phyloP scores from a whole-genome alignment of 2,797 vertebrate genomes.

The Pelobates cultripes region DNA sequence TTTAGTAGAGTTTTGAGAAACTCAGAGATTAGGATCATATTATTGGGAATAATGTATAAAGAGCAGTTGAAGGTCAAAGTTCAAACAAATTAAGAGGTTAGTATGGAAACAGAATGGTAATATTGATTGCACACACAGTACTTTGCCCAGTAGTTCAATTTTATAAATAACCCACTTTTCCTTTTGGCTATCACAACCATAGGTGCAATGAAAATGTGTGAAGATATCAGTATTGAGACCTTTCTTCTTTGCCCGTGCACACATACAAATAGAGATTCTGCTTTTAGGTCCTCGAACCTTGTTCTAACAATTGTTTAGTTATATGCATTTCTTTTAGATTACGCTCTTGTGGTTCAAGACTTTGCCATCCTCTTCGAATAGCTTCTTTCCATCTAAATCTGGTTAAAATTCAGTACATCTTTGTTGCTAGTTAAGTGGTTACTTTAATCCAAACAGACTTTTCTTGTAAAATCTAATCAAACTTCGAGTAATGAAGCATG shows the following conservation, averaged over 20 bases:
- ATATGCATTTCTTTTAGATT: too few relatives aligned
- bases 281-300: background rate
- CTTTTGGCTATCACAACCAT: conserved; percentile 52
- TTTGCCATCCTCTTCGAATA: background rate
- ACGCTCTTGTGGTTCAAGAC: background rate
- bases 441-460: background rate
- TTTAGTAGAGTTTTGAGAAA: too few relatives aligned
- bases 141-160: too few relatives aligned
- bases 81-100: too few relatives aligned
- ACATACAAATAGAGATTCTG: background rate
- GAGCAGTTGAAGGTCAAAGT: too few relatives aligned
- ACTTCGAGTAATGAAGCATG: background rate
- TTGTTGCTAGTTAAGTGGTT: background rate
- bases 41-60: too few relatives aligned
- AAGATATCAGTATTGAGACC: conserved; percentile 14
- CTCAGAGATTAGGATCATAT: too few relatives aligned
- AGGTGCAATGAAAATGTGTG: background rate
- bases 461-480: background rate
- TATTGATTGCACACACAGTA: too few relatives aligned
- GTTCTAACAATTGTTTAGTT: too few relatives aligned
- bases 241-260: background rate
- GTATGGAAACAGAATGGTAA: too few relatives aligned
- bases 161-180: too few relatives aligned
- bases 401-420: background rate
- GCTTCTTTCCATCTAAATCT: background rate